Evolutionary conservation across 35 echinoderm and acorn worm species (phyloP).

Genomic region (Diadema setosum): DNA sequence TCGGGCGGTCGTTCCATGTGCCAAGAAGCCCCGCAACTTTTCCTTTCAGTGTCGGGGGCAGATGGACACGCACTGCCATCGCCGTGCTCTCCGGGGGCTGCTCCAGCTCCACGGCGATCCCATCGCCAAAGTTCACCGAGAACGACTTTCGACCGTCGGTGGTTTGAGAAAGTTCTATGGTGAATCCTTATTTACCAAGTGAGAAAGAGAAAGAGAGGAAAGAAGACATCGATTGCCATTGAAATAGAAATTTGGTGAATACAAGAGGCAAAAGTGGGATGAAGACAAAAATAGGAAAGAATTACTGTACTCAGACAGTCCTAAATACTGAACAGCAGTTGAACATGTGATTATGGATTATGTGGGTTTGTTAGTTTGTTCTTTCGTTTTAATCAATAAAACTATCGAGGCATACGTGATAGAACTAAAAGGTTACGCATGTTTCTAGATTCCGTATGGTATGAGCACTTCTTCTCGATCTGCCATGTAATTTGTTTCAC

Average conservation of each 20-base stretch:
- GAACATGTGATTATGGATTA: too few species aligned
- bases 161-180: slow-evolving; percentile 20
- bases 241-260: neutral
- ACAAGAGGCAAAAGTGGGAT: neutral
- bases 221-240: too few species aligned
- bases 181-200: slow-evolving; percentile 50
- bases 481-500: too few species aligned
- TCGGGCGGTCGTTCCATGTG: slow-evolving; percentile 65
- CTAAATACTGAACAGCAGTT: too few species aligned
- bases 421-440: too few species aligned
- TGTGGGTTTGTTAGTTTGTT: too few species aligned
- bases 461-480: too few species aligned
- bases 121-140: slow-evolving; percentile 55
- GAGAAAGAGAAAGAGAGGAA: neutral
- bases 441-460: too few species aligned
- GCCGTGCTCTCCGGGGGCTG: slow-evolving; percentile 3
- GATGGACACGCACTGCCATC: slow-evolving; percentile 40
- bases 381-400: too few species aligned
- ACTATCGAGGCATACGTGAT: too few species aligned
- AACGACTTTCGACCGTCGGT: neutral
- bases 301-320: too few species aligned
- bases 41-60: slow-evolving; percentile 22
- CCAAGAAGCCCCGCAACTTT: slow-evolving; percentile 63
- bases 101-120: slow-evolving; percentile 45
- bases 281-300: too few species aligned